A percentile compares a stretch with the other conserved stretches of the same genome.
These are phyloP conservation scores for Chrysolina americana DNA, from an alignment of 2,888 invertebrate genomes.

Conservation along the genomic window DNA sequence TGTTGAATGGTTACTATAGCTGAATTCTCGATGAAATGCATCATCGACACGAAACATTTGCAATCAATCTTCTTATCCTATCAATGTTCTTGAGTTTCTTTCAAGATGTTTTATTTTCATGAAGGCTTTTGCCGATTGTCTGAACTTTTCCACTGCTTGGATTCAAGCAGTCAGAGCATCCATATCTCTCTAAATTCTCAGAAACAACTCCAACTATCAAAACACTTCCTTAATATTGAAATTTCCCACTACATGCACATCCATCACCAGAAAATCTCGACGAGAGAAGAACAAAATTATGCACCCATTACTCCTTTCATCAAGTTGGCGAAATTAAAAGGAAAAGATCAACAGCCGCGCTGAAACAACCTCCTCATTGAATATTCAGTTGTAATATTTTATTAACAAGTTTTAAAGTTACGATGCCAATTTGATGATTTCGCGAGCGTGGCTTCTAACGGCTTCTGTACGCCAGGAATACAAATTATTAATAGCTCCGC, in stretches of 20 bases:
- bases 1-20: too few relatives aligned
- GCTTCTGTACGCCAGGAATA: constrained; percentile 37
- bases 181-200: too few relatives aligned
- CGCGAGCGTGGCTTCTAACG: constrained; percentile 26
- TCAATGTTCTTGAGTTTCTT: too few relatives aligned
- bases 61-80: too few relatives aligned
- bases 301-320: constrained; percentile 4
- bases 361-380: constrained; percentile 33
- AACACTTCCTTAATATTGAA: neutral
- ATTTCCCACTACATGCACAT: neutral
- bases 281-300: neutral
- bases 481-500: constrained; percentile 41
- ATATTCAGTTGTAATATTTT: constrained; percentile 41
- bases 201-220: too few relatives aligned
- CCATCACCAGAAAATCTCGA: neutral
- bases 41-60: too few relatives aligned
- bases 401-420: constrained; percentile 45
- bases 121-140: too few relatives aligned
- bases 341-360: constrained; percentile 24
- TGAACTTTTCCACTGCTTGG: too few relatives aligned
- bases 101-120: too few relatives aligned
- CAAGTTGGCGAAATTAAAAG: constrained; percentile 27
- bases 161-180: too few relatives aligned
- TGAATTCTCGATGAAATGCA: too few relatives aligned
- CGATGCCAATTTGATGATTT: constrained; percentile 37